Conservation (phyloP, 2,113 vertebrate species). For the Percopsis transmontana region DNA sequence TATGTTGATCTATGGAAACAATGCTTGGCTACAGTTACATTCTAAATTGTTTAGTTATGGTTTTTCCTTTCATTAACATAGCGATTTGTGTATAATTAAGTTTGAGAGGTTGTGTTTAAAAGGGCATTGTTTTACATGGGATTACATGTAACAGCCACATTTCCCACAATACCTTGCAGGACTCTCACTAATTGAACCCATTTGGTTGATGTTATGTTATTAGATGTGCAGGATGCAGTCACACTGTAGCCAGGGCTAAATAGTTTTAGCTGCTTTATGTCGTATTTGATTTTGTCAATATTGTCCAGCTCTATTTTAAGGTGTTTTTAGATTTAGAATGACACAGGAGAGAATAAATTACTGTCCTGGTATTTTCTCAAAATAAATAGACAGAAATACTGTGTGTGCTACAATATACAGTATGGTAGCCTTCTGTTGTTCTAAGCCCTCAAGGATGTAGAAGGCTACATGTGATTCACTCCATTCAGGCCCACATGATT, state of each 20-base stretch:
- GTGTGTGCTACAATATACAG: neutral
- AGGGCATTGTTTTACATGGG: no score
- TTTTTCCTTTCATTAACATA: neutral
- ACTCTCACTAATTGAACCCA: neutral
- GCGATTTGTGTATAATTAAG: neutral
- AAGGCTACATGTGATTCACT: conserved; percentile 44
- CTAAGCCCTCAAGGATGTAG: neutral
- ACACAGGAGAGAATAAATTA: no score
- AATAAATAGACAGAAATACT: neutral
- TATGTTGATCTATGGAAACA: conserved; percentile 40
- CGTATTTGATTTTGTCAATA: no score
- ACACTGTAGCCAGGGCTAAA: no score
- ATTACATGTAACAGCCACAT: neutral
- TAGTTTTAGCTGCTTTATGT: no score
- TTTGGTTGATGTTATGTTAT: neutral
- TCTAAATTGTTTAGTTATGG: neutral
- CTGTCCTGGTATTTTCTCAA: no score
- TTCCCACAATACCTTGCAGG: neutral
- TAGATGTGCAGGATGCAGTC: neutral
- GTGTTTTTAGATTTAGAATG: no score
- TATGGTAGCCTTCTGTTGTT: no score
- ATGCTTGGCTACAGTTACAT: conserved; percentile 21
- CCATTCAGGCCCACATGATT: conserved; percentile 35
- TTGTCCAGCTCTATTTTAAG: no score
- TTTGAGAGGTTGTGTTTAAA: neutral